These are phyloP conservation scores for Catostylus mosaicus DNA, from an alignment of 30 jellyfish, hydroid and myxozoan genomes.

Conservation along the genomic window DNA sequence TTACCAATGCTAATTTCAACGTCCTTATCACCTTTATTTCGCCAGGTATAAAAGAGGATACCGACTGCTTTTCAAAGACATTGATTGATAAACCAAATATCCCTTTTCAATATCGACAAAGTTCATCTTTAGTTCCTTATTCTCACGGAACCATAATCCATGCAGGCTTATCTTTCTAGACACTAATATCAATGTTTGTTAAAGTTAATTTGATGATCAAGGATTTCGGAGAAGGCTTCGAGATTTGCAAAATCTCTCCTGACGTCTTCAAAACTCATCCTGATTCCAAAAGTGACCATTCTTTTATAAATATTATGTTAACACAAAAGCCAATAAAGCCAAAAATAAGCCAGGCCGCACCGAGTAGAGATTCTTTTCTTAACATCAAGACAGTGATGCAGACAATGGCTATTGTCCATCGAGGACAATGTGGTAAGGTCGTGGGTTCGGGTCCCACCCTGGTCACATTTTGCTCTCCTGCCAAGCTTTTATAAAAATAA, in stretches of 20 bases:
- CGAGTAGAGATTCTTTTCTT: neutral
- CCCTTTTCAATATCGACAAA: too few relatives aligned
- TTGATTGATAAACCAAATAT: too few relatives aligned
- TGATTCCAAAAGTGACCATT: neutral
- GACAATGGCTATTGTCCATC: too few relatives aligned
- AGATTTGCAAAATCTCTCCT: slow-evolving; percentile 3
- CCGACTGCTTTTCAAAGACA: too few relatives aligned
- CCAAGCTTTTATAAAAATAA: too few relatives aligned
- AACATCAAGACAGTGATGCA: neutral
- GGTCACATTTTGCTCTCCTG: too few relatives aligned
- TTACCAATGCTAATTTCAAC: too few relatives aligned
- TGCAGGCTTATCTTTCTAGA: neutral
- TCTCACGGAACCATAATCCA: slow-evolving; percentile 8
- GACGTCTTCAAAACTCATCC: neutral
- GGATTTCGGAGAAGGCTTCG: neutral
- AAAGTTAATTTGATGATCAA: neutral
- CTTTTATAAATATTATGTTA: neutral
- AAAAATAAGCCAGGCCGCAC: neutral
- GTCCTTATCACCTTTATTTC: too few relatives aligned
- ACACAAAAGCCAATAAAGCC: neutral
- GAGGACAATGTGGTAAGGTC: too few relatives aligned
- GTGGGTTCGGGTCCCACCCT: too few relatives aligned
- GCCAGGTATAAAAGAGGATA: too few relatives aligned
- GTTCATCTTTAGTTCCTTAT: neutral
- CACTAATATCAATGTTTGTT: slow-evolving; percentile 7